phyloP scores from a whole-genome alignment of 2,113 vertebrate genomes.

The Larimichthys polyactis region DNA sequence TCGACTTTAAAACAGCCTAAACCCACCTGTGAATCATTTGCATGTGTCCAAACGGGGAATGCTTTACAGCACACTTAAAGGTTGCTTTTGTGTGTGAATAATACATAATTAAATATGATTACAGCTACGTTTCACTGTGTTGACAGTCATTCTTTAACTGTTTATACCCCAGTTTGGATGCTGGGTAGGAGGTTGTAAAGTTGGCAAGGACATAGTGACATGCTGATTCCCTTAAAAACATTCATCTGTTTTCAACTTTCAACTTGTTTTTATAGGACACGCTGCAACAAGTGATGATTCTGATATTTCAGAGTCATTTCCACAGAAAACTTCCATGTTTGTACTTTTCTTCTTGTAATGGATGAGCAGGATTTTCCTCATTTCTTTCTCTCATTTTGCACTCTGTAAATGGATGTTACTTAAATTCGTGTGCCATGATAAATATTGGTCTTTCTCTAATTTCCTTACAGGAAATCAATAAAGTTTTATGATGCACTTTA shows the following conservation, averaged over 20 bases:
- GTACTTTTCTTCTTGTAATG: conserved; percentile 1
- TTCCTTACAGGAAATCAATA: conserved; percentile 51
- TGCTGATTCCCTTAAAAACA: background rate
- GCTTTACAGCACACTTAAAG: background rate
- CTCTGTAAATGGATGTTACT: conserved; percentile 25
- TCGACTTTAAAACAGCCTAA: background rate
- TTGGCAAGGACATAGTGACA: background rate
- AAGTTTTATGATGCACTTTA: conserved; percentile 47
- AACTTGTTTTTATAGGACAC: background rate
- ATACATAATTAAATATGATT: background rate
- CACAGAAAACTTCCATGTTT: background rate
- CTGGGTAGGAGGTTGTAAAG: background rate
- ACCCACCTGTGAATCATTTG: background rate
- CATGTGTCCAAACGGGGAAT: background rate
- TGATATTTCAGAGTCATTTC: background rate
- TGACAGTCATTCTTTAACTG: background rate
- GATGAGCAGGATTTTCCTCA: background rate
- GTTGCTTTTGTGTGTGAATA: background rate
- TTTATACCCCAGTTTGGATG: background rate
- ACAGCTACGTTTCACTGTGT: background rate
- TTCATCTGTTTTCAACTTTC: background rate
- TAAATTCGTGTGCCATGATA: conserved; percentile 8
- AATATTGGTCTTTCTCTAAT: conserved; percentile 27
- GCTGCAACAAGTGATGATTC: background rate
- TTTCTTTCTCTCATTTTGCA: conserved; percentile 11